Evolutionary conservation across 2,113 vertebrate genomes (phyloP), one percentile per base, ranked within the genome.

Genomic region (Dicaeum eximium): DNA sequence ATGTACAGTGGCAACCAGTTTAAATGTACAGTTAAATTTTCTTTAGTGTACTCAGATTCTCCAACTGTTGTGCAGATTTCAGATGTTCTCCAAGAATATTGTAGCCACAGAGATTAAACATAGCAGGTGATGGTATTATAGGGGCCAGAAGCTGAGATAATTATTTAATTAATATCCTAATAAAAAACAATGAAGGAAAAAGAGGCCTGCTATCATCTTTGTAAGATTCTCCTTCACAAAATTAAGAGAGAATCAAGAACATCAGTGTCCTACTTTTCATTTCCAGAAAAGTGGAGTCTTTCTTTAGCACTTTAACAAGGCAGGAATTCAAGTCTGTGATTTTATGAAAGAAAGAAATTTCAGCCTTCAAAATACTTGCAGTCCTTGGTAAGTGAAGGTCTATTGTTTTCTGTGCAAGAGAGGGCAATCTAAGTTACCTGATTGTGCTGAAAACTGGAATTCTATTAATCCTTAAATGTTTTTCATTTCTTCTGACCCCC

Each of bases 111-210:
- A 64, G 53, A 89, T 75, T 75, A 86, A 91, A 82, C 4, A 2
- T 92, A 89, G 58, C 70, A 80, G 61, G 62, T 87, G 66, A 94
- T 13, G 30, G 53, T 81, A 86, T 92, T 95, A 67, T 65, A 72
- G 35, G 16, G 73, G 23, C 61, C 50, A 91, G 93, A 96, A 95
- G 48, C 65, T 87, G 83, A 88, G 72, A 80, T 77, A 93, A 94
- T 80, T 64, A 77, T 91, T 93, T 90, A 95, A 86, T 78, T 86
- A 35, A 64, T 35, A 74, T 38, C 22, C 25, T 48, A 71, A 60
- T 37, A 79, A 84, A 94, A 92, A 91, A 15, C 13, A 71, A 47
- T 28, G 9, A 85, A 79, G 33, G 40, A 72, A 88, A 90, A 86
- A 78, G 28, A 75, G 13, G 2, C 51, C 15, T 60, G n/a, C 21